These are phyloP conservation scores for Molanna angustata DNA, from an alignment of 2,888 invertebrate genomes.

Conservation along the genomic window DNA sequence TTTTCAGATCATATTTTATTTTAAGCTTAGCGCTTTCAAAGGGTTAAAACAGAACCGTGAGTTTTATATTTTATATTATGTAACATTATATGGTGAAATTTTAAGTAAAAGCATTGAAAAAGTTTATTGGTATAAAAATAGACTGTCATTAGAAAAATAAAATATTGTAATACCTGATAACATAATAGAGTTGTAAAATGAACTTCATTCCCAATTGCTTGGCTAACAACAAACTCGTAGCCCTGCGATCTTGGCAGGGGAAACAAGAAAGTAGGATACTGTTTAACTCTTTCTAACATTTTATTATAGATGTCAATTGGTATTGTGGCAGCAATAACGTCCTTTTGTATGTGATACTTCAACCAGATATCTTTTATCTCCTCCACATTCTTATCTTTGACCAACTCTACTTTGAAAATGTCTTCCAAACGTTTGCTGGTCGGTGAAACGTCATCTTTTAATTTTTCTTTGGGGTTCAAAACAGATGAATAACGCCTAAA, in stretches of 20 bases:
- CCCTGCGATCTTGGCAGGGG: constrained; percentile 79
- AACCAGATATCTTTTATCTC: constrained; percentile 79
- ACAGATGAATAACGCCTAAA: constrained; percentile 62
- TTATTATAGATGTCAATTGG: constrained; percentile 58
- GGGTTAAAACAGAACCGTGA: no score
- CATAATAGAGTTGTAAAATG: constrained; percentile 84
- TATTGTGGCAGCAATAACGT: constrained; percentile 72
- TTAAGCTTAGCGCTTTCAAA: no score
- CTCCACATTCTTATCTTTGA: constrained; percentile 64
- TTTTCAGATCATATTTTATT: no score
- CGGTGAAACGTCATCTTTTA: constrained; percentile 35
- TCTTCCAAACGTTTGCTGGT: constrained; percentile 57
- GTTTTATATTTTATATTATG: no score
- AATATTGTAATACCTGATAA: constrained; percentile 61
- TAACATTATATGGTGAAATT: no score
- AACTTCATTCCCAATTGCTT: constrained; percentile 67
- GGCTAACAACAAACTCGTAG: constrained; percentile 81
- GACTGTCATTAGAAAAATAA: neutral
- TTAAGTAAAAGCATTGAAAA: no score
- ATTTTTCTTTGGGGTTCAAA: constrained; percentile 59
- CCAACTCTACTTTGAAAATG: constrained; percentile 75
- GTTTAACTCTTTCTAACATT: constrained; percentile 56
- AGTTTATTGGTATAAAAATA: no score
- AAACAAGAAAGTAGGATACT: constrained; percentile 70
- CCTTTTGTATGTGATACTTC: constrained; percentile 74